phyloP scores from a whole-genome alignment of 1,140 invertebrate genomes.

The Lepidurus couesii region DNA sequence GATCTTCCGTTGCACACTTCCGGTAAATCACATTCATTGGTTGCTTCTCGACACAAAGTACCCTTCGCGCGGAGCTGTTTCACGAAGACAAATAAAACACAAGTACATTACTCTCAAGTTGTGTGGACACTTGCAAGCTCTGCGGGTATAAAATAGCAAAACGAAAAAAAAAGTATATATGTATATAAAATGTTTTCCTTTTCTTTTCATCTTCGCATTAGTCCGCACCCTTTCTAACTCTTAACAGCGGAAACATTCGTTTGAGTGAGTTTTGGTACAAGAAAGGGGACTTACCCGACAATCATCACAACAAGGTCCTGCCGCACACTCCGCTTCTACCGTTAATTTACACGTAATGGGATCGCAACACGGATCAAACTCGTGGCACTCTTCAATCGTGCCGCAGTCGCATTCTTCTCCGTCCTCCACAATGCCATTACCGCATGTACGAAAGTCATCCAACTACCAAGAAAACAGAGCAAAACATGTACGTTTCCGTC shows the following conservation, averaged over 20 bases:
- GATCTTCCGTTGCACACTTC: slow-evolving; percentile 81
- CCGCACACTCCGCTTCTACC: slow-evolving; percentile 83
- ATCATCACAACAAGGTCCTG: slow-evolving; percentile 83
- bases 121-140: not conserved
- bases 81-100: not conserved
- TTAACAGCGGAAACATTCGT: not conserved
- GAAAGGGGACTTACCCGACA: slow-evolving; percentile 63
- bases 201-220: no score
- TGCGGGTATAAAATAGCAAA: slow-evolving; percentile 12
- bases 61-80: slow-evolving; percentile 65
- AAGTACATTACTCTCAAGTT: not conserved
- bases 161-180: not conserved
- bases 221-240: no score
- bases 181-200: no score
- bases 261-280: not conserved
- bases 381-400: slow-evolving; percentile 73
- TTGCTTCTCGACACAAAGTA: slow-evolving; percentile 70
- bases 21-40: slow-evolving; percentile 89
- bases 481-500: slow-evolving; percentile 19
- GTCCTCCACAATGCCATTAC: slow-evolving; percentile 87
- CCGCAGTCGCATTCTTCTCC: slow-evolving; percentile 93
- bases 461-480: slow-evolving; percentile 34
- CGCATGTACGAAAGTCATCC: slow-evolving; percentile 65
- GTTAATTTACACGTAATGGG: slow-evolving; percentile 88
- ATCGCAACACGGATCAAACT: slow-evolving; percentile 87